Base-by-base conservation (phyloP, 2,113 vertebrate genomes). In the Micromys minutus region DNA sequence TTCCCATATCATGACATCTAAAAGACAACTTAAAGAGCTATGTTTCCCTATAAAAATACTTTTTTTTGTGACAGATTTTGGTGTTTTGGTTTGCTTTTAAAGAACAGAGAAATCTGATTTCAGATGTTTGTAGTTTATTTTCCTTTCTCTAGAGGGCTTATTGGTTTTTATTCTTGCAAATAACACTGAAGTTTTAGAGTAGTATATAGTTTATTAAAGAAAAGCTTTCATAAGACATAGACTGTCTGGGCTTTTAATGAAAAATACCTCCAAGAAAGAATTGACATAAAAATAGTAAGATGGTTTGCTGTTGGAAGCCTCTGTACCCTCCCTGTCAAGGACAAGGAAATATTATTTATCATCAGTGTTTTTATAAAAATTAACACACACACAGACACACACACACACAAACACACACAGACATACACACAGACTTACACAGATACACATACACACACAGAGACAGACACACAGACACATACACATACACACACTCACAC, bases 141-240 rank as follows among this genome's bases (percentile, higher is more conserved):
- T 31, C 16, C 67, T 45, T 80, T 75, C 72, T 94, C 47, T 47
- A 22, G 72, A 69, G 2, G 9, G 80, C 80, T 74, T 86, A 10
- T 67, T 87, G 34, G 26, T 39, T 89, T 95, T 71, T 74, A 91
- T 72, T 92, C 83, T 55, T 86, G 29, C 72, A 90, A 63, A 89
- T 71, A 76, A 69, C 50, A 11, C 9, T 31, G 85, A 57, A 80
- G 22, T 71, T 83, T 36, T 93, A 75, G 42, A 88, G 76, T 57
- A 71, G 24, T 81, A 89, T 86, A 65, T 21, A 85, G 85, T 89
- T 80, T 52, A 81, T 87, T 93, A 93, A 81, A 91, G 34, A n/a
- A 63, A 89, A 36, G 86, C 63, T 91, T 93, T 91, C 36, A 16
- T 55, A 57, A 77, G 16, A 74, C 6, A 26, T 91, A 55, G 6